Evolutionary conservation across 1,140 invertebrate genomes (phyloP).

Genomic region (Atopsyche davidsoni): DNA sequence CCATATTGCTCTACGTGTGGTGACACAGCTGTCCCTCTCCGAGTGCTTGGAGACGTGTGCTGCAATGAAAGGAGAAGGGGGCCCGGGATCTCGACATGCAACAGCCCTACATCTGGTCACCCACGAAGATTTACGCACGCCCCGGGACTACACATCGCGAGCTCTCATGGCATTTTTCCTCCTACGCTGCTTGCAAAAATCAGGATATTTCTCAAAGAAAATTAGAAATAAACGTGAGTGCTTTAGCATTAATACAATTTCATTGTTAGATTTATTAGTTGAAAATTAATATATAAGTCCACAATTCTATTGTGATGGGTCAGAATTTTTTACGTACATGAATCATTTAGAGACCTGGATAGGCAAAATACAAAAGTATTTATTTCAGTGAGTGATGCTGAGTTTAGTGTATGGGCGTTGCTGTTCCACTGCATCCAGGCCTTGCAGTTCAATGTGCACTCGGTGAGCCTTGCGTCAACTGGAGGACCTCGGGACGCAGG

Average conservation of each 20-base stretch:
- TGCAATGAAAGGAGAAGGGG: too few species aligned
- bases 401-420: conserved; percentile 46
- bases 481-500: too few species aligned
- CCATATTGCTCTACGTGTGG: conserved; percentile 56
- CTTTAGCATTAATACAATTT: too few species aligned
- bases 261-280: too few species aligned
- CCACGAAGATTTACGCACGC: conserved; percentile 46
- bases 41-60: conserved; percentile 41
- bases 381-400: conserved; percentile 31
- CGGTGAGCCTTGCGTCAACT: too few species aligned
- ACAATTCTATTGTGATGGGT: too few species aligned
- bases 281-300: not conserved
- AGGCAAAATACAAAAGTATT: too few species aligned
- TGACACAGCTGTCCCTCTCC: conserved; percentile 47
- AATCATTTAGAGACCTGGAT: too few species aligned
- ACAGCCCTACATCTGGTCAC: too few species aligned
- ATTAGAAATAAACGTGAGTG: too few species aligned
- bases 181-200: conserved; percentile 51
- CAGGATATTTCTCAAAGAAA: conserved; percentile 49
- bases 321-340: too few species aligned
- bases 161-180: conserved; percentile 63
- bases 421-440: conserved; percentile 60
- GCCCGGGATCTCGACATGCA: too few species aligned
- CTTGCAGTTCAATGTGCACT: conserved; percentile 69
- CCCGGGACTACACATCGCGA: conserved; percentile 57